Evolutionary conservation across 2,888 invertebrate genomes (phyloP).

Genomic region (Epirrita christyi): DNA sequence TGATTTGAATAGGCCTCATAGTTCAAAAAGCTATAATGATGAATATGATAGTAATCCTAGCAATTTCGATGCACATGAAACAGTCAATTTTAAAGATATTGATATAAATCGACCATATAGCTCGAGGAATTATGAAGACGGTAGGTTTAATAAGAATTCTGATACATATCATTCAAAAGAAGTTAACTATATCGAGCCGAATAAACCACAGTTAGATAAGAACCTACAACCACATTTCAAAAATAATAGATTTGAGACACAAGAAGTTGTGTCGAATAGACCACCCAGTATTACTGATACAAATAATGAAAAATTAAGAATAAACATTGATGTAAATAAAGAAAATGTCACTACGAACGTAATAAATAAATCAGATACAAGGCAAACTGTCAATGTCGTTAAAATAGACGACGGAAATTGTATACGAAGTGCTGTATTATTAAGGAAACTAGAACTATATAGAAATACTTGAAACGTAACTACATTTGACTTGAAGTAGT

Average conservation of each 20-base stretch:
- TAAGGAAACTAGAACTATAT: slow-evolving; percentile 36
- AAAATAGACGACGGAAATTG: slow-evolving; percentile 10
- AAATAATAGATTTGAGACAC: too few species aligned
- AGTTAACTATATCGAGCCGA: too few species aligned
- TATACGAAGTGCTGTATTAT: slow-evolving; percentile 29
- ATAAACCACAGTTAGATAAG: too few species aligned
- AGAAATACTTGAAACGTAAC: slow-evolving; percentile 5
- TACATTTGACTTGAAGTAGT: neutral
- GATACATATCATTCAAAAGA: too few species aligned
- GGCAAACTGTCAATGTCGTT: neutral
- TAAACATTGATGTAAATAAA: neutral
- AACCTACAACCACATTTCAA: too few species aligned
- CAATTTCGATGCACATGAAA: too few species aligned
- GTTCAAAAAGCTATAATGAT: neutral
- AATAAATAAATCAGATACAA: neutral
- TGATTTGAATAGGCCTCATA: neutral
- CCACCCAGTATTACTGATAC: neutral
- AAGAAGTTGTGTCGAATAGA: neutral
- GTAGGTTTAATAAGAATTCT: too few species aligned
- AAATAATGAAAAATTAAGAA: neutral
- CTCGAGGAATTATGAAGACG: too few species aligned
- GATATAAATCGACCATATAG: neutral
- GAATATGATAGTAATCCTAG: neutral
- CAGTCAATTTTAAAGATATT: neutral
- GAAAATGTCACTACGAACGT: slow-evolving; percentile 6